Evolutionary conservation across 2,888 invertebrate genomes (phyloP).

Genomic region (Esperia sulphurella): DNA sequence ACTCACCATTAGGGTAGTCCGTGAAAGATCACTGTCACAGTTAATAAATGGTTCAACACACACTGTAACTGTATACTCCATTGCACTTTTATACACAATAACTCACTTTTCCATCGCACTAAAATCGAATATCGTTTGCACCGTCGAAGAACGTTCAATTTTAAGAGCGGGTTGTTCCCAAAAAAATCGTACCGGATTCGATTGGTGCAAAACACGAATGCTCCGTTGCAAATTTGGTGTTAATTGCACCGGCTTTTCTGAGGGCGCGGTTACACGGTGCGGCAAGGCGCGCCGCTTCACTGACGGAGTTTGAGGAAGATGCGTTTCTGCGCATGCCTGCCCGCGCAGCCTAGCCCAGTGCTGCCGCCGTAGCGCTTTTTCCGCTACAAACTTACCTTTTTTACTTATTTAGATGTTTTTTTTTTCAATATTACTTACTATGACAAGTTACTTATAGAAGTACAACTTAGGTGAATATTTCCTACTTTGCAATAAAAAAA

Average conservation of each 20-base stretch:
- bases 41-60: slow-evolving; percentile 42
- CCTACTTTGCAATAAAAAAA: too few relatives aligned
- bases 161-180: not conserved
- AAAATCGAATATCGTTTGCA: slow-evolving; percentile 34
- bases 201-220: too few relatives aligned
- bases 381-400: not conserved
- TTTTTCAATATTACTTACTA: not conserved
- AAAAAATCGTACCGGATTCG: slow-evolving; percentile 14
- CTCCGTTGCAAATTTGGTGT: slow-evolving; percentile 4
- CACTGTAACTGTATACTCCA: slow-evolving; percentile 40
- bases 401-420: too few relatives aligned
- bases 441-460: too few relatives aligned
- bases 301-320: slow-evolving; percentile 54
- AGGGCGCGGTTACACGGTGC: slow-evolving; percentile 56
- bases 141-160: slow-evolving; percentile 19
- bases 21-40: slow-evolving; percentile 35
- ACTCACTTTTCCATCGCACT: slow-evolving; percentile 26
- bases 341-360: slow-evolving; percentile 53
- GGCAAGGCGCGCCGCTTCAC: slow-evolving; percentile 56
- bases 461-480: too few relatives aligned
- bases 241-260: slow-evolving; percentile 10
- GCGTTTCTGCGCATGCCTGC: slow-evolving; percentile 61
- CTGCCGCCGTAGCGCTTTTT: slow-evolving; percentile 12
- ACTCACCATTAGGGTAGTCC: slow-evolving; percentile 56
- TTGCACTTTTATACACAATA: slow-evolving; percentile 38